Conservation (phyloP, 2,113 vertebrate genomes). For the Spilogale gracilis region DNA sequence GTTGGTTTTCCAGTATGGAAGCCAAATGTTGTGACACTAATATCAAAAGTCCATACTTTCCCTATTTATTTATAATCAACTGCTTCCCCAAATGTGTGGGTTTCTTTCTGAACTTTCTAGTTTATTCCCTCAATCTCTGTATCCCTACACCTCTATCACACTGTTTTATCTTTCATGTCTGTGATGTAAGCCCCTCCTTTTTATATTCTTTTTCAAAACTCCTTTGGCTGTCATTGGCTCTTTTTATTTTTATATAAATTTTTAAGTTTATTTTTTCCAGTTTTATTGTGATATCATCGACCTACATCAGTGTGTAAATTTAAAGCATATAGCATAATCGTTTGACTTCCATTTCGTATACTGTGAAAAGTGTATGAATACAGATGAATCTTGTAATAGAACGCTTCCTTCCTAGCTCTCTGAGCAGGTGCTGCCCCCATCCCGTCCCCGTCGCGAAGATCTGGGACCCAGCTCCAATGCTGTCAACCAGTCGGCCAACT, state of each 20-base stretch:
- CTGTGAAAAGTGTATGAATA: background rate
- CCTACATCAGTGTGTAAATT: background rate
- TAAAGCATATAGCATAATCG: background rate
- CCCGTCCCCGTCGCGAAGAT: background rate
- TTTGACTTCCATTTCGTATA: background rate
- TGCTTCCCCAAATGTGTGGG: background rate
- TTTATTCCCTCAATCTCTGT: background rate
- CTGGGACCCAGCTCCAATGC: background rate
- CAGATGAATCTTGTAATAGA: background rate
- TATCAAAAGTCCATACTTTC: background rate
- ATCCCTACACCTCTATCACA: background rate
- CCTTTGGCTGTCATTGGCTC: background rate
- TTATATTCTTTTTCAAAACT: background rate
- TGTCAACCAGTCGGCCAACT: background rate
- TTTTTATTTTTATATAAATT: background rate
- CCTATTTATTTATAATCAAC: background rate
- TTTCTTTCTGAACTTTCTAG: constrained; percentile 30
- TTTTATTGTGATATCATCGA: background rate
- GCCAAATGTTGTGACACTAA: background rate
- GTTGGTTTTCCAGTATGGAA: background rate
- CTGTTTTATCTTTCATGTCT: background rate
- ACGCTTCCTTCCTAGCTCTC: background rate
- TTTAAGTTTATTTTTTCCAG: background rate
- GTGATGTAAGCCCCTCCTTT: background rate
- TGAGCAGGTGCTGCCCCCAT: background rate